Base-by-base conservation (phyloP, 2,888 invertebrate genomes). In the Drosophila melanosoma region DNA sequence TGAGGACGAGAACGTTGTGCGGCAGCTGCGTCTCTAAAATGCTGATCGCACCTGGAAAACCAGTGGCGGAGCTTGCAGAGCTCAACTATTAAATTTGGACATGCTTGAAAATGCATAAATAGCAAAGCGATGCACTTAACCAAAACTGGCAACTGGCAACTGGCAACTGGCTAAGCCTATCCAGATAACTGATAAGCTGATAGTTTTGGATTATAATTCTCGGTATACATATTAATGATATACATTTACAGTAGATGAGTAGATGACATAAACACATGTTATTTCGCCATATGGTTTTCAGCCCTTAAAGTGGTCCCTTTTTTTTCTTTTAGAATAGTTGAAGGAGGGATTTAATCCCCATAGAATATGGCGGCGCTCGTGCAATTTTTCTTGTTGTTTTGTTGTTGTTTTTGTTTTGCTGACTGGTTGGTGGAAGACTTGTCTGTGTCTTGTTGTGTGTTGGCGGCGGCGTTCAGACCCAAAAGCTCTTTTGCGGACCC, bases 401-500 rank as follows among this genome's bases (percentile, higher is more conserved):
- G 1, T 0, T 33, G 2, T 33, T 33, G 10, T 15, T 32, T 60
- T 33, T 33, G 10, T 15, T 32, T 60, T 35, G 33, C 49, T 35
- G 45, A 45, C 52, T 49, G 56, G 42, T 53, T 51, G 49, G 60
- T 51, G 49, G 60, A 48, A 66, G 36, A 56, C 29, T 56, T 61
- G 56, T 59, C 48, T 69, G 56, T 45, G 45, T 15, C 45, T 45
- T 45, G 45, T 45, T 45, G 45, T 49, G 79, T 69, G 83, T 70
- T 59, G 76, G 40, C 42, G 53, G 56, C 32, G 12, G 42, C 45
- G 23, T 36, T 45, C 58, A 35, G 62, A 32, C 69, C 69, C 69
- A 57, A 75, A 83, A 81, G 75, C 75, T 79, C 70, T 74, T 71
- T 69, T 69, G 72, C 76, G 74, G 61, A 78, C 68, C 74, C 74